Evolutionary conservation across 2,888 invertebrate species (phyloP).

Genomic region (Synanthedon vespiformis): DNA sequence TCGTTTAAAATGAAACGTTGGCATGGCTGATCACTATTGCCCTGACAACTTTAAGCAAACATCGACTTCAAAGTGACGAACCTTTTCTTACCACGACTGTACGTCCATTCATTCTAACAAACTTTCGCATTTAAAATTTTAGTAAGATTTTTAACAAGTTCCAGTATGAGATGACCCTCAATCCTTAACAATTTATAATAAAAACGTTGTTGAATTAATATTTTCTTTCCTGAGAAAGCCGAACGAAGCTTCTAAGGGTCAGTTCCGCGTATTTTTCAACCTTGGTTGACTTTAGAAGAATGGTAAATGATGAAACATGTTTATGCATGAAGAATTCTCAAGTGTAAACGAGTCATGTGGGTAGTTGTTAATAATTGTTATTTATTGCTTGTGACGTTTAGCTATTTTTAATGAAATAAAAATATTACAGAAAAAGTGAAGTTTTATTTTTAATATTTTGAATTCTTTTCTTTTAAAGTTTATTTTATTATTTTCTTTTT

Average conservation of each 20-base stretch:
- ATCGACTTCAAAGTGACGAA: too few species aligned
- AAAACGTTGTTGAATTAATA: slow-evolving; percentile 11
- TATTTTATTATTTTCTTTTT: too few species aligned
- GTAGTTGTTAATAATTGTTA: slow-evolving; percentile 58
- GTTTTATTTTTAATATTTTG: too few species aligned
- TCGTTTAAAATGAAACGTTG: too few species aligned
- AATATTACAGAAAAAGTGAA: slow-evolving; percentile 22
- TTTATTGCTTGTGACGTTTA: slow-evolving; percentile 62
- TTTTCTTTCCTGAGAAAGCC: neutral
- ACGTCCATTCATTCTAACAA: too few species aligned
- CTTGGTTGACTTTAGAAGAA: slow-evolving; percentile 4
- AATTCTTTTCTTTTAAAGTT: too few species aligned
- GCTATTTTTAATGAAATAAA: slow-evolving; percentile 57
- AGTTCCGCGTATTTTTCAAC: slow-evolving; percentile 7
- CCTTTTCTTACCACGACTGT: too few species aligned
- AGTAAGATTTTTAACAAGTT: too few species aligned
- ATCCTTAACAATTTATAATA: slow-evolving; percentile 6
- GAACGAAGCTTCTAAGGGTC: neutral
- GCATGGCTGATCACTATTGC: too few species aligned
- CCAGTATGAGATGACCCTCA: slow-evolving; percentile 8
- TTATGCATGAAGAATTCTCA: slow-evolving; percentile 37
- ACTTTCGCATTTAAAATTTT: too few species aligned
- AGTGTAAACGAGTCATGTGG: slow-evolving; percentile 28
- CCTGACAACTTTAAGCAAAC: too few species aligned
- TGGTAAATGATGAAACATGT: slow-evolving; percentile 22